phyloP scores from a whole-genome alignment of 2,113 vertebrate genomes.

The Orientallactaga bullata region DNA sequence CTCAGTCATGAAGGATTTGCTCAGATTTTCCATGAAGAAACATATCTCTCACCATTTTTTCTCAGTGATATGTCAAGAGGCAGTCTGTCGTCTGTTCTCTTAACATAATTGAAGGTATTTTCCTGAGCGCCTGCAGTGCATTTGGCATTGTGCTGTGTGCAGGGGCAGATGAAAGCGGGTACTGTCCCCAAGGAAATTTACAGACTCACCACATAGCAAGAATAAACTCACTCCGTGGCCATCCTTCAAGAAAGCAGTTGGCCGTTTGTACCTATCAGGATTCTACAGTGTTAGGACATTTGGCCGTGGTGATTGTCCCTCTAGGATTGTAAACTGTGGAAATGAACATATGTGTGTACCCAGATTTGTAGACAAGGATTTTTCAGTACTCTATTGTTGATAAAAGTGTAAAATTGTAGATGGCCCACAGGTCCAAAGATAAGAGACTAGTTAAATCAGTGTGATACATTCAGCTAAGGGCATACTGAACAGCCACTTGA shows the following conservation, averaged over 20 bases:
- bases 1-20: not conserved
- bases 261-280: not conserved
- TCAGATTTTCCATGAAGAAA: not conserved
- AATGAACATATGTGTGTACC: not conserved
- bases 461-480: not conserved
- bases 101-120: not conserved
- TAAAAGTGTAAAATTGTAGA: conserved; percentile 46
- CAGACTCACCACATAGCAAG: not conserved
- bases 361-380: not conserved
- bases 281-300: not conserved
- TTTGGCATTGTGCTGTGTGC: not conserved
- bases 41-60: not conserved
- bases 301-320: not conserved
- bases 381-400: not conserved
- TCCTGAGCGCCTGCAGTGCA: not conserved
- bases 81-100: not conserved
- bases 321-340: not conserved
- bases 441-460: conserved; percentile 25
- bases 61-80: not conserved
- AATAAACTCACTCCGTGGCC: not conserved
- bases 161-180: not conserved
- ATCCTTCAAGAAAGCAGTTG: not conserved
- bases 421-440: not conserved
- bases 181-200: not conserved
- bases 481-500: not conserved